These are phyloP conservation scores for Spodoptera littoralis DNA, from an alignment of 2,888 invertebrate species.

Conservation along the genomic window DNA sequence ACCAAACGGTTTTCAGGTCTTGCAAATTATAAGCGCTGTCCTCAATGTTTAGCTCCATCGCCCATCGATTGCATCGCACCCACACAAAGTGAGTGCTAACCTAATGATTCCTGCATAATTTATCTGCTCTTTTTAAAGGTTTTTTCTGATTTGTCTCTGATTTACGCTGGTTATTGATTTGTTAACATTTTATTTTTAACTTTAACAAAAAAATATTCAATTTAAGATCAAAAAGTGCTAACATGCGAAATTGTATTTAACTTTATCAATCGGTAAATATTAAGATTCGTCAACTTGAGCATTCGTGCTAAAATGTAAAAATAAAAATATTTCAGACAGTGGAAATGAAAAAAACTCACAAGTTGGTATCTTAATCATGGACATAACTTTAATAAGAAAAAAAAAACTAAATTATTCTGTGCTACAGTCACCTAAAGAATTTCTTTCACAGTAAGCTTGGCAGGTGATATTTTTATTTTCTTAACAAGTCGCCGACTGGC, in stretches of 20 bases:
- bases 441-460: constrained; percentile 49
- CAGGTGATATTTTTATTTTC: constrained; percentile 67
- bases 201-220: too few relatives aligned
- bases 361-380: constrained; percentile 18
- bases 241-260: too few relatives aligned
- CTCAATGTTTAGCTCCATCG: constrained; percentile 58
- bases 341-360: constrained; percentile 28
- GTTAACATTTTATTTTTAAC: constrained; percentile 13
- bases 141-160: constrained; percentile 9
- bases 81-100: constrained; percentile 26
- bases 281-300: too few relatives aligned
- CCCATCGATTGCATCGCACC: constrained; percentile 26
- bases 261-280: too few relatives aligned
- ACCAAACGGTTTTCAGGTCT: constrained; percentile 75
- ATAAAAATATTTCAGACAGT: constrained; percentile 8
- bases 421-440: constrained; percentile 42
- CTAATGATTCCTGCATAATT: constrained; percentile 39
- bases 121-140: constrained; percentile 10
- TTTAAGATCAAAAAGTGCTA: too few relatives aligned
- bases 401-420: constrained; percentile 34
- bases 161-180: too few relatives aligned
- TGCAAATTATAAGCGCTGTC: constrained; percentile 82
- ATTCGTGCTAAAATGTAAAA: constrained; percentile 7
- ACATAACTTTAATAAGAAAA: constrained; percentile 30
- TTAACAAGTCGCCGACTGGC: constrained; percentile 65